Conservation (phyloP, 2,888 invertebrate genomes). For the Xylocampa areola region DNA sequence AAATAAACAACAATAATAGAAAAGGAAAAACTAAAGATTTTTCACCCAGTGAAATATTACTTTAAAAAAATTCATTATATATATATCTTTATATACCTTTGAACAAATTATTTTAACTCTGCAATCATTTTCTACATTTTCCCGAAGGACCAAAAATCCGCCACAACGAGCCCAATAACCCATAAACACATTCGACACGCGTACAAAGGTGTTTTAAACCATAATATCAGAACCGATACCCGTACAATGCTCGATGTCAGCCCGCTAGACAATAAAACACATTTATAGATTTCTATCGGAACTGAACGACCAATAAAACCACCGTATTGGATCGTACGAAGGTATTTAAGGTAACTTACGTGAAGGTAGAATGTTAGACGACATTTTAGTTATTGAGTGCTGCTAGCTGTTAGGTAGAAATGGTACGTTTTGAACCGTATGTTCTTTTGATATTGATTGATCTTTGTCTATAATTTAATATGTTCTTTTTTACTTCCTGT, state of each 20-base stretch:
- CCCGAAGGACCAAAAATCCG: neutral
- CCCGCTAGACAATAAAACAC: slow-evolving; percentile 58
- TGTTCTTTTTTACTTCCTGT: too few species aligned
- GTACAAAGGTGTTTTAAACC: slow-evolving; percentile 37
- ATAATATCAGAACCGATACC: slow-evolving; percentile 36
- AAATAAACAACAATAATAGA: too few species aligned
- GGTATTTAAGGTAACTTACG: slow-evolving; percentile 53
- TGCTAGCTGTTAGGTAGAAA: slow-evolving; percentile 22
- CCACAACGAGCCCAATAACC: neutral
- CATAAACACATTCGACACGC: neutral
- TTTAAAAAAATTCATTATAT: too few species aligned
- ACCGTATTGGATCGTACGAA: slow-evolving; percentile 42
- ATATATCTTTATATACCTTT: too few species aligned
- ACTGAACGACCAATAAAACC: slow-evolving; percentile 56
- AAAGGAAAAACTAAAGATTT: too few species aligned
- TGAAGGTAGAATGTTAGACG: slow-evolving; percentile 30
- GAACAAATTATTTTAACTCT: too few species aligned
- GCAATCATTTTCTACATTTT: too few species aligned
- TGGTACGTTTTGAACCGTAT: slow-evolving; percentile 6
- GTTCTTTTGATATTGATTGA: too few species aligned
- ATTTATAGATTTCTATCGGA: slow-evolving; percentile 60
- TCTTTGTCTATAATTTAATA: too few species aligned
- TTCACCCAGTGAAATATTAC: too few species aligned
- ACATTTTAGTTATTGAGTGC: slow-evolving; percentile 42
- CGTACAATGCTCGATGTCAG: slow-evolving; percentile 50